These are phyloP conservation scores for Thunnus albacares DNA, from an alignment of 2,797 vertebrate species.

Conservation along the genomic window DNA sequence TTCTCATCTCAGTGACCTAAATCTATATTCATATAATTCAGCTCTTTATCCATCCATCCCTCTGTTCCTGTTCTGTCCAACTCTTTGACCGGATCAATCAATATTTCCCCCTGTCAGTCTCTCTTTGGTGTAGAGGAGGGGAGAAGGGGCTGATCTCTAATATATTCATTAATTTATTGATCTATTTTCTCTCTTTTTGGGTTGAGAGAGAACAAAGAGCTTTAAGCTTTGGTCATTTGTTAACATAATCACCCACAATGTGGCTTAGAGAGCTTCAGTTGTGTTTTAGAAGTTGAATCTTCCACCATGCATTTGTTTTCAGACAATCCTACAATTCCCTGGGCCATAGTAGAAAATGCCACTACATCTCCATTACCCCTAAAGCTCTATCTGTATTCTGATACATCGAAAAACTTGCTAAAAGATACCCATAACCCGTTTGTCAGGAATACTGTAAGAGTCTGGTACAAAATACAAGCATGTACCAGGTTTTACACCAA, in stretches of 20 bases:
- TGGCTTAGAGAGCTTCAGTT: not conserved
- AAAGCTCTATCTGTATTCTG: no score
- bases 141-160: slow-evolving; percentile 65
- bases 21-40: slow-evolving; percentile 25
- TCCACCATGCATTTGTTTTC: no score
- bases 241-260: slow-evolving; percentile 3
- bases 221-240: slow-evolving; percentile 23
- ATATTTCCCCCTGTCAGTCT: slow-evolving; percentile 65
- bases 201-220: slow-evolving; percentile 62
- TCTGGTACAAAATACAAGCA: no score
- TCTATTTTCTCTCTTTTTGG: slow-evolving; percentile 62
- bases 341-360: no score
- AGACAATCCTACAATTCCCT: no score
- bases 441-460: no score
- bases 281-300: not conserved
- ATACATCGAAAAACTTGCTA: no score
- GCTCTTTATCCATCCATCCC: slow-evolving; percentile 6
- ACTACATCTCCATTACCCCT: no score
- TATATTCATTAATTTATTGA: slow-evolving; percentile 86
- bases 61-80: slow-evolving; percentile 50
- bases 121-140: slow-evolving; percentile 44
- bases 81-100: slow-evolving; percentile 72
- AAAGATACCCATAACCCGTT: no score
- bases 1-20: not conserved
- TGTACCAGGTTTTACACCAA: no score